phyloP scores from a whole-genome alignment of 2,113 vertebrate species.

The Dissostichus mawsoni region DNA sequence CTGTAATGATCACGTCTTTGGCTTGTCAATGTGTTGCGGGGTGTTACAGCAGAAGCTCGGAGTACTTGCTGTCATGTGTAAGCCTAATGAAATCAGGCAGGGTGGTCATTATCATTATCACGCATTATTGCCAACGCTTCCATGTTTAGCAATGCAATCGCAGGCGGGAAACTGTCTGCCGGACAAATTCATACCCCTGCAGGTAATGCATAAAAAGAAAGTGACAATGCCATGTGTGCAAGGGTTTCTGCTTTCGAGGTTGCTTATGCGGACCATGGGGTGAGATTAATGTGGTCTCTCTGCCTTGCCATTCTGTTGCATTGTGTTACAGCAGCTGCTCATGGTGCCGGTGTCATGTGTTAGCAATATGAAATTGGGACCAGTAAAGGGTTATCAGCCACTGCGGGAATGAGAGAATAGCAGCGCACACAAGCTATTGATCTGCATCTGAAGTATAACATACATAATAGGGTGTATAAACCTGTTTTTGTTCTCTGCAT shows the following conservation, averaged over 20 bases:
- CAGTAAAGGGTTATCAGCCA: constrained; percentile 68
- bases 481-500: constrained; percentile 33
- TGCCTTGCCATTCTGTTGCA: constrained; percentile 75
- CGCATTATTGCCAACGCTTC: constrained; percentile 70
- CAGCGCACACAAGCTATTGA: constrained; percentile 52
- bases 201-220: constrained; percentile 48
- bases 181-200: constrained; percentile 56
- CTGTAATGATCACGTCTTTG: constrained; percentile 46
- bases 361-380: constrained; percentile 74
- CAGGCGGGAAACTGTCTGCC: constrained; percentile 34
- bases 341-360: constrained; percentile 70
- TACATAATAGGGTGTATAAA: constrained; percentile 40
- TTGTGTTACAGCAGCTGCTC: constrained; percentile 80
- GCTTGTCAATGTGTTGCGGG: constrained; percentile 64
- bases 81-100: constrained; percentile 75
- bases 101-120: constrained; percentile 72
- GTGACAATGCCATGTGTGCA: constrained; percentile 48
- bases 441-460: constrained; percentile 43
- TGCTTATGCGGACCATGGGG: constrained; percentile 49
- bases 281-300: constrained; percentile 76
- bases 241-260: constrained; percentile 51
- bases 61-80: constrained; percentile 67
- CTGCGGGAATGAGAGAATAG: constrained; percentile 64
- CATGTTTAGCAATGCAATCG: constrained; percentile 48
- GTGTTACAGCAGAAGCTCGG: constrained; percentile 69